Conservation (phyloP, 2,113 vertebrate genomes). For the Malaclemys terrapin region DNA sequence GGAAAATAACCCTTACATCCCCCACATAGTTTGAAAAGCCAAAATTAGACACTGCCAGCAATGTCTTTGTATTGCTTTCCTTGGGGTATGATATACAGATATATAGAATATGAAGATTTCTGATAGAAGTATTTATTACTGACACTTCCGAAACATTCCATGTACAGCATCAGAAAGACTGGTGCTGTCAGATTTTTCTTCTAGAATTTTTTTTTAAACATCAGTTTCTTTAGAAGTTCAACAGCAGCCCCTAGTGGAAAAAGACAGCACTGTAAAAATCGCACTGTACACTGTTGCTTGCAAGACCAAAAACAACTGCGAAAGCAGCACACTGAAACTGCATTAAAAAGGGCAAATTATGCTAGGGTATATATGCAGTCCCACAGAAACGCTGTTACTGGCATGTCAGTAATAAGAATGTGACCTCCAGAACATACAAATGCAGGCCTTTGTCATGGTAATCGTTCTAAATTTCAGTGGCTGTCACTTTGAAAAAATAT, state of each 20-base stretch:
- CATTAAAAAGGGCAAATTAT: conserved; percentile 51
- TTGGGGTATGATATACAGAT: conserved; percentile 55
- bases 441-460: conserved; percentile 38
- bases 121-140: conserved; percentile 69
- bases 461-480: conserved; percentile 51
- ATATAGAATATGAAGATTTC: conserved; percentile 61
- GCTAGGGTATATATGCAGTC: neutral
- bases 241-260: conserved; percentile 83
- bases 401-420: conserved; percentile 45
- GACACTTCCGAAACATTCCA: conserved; percentile 68
- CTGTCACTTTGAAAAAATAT: conserved; percentile 45
- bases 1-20: conserved; percentile 65
- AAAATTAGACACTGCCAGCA: conserved; percentile 71
- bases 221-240: conserved; percentile 72
- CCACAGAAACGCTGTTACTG: neutral
- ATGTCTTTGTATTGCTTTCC: conserved; percentile 65
- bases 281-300: neutral
- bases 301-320: neutral
- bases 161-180: conserved; percentile 66
- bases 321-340: neutral
- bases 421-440: conserved; percentile 22
- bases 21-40: conserved; percentile 59
- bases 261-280: neutral
- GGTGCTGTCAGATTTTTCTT: conserved; percentile 69
- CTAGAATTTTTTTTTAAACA: conserved; percentile 22